Evolutionary conservation across 2,797 vertebrate species (phyloP).

Genomic region (Pangasius djambal): DNA sequence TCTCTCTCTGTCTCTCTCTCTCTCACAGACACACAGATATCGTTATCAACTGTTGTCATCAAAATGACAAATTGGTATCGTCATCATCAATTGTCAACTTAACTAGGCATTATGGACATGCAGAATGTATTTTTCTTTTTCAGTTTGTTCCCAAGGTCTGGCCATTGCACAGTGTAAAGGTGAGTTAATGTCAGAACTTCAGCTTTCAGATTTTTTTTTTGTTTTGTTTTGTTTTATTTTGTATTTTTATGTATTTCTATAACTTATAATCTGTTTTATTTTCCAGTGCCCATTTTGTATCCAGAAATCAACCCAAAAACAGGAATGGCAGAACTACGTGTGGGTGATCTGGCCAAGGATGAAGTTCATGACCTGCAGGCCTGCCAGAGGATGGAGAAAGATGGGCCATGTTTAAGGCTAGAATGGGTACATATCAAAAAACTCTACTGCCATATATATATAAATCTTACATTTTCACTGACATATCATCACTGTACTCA

Average conservation of each 20-base stretch:
- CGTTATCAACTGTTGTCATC: neutral
- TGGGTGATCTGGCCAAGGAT: conserved; percentile 43
- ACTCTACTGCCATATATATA: neutral
- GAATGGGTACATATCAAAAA: conserved; percentile 65
- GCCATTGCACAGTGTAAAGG: conserved; percentile 52
- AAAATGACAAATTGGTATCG: neutral
- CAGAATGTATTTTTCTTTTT: conserved; percentile 15
- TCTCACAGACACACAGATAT: neutral
- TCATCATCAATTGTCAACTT: neutral
- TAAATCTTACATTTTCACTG: neutral
- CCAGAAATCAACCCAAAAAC: conserved; percentile 43
- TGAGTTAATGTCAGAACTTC: conserved; percentile 31
- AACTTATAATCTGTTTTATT: neutral
- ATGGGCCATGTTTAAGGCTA: conserved; percentile 43
- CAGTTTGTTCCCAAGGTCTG: conserved; percentile 54
- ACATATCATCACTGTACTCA: neutral
- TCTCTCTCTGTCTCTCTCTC: neutral
- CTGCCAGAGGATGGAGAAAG: conserved; percentile 60
- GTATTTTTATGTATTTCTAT: neutral
- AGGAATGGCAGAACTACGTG: conserved; percentile 56
- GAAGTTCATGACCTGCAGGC: conserved; percentile 40
- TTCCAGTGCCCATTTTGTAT: conserved; percentile 61
- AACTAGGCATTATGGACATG: neutral
- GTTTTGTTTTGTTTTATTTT: neutral
- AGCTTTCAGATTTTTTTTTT: neutral